These are phyloP conservation scores for Zaprionus africanus DNA, from an alignment of 1,140 invertebrate genomes.

Conservation along the genomic window DNA sequence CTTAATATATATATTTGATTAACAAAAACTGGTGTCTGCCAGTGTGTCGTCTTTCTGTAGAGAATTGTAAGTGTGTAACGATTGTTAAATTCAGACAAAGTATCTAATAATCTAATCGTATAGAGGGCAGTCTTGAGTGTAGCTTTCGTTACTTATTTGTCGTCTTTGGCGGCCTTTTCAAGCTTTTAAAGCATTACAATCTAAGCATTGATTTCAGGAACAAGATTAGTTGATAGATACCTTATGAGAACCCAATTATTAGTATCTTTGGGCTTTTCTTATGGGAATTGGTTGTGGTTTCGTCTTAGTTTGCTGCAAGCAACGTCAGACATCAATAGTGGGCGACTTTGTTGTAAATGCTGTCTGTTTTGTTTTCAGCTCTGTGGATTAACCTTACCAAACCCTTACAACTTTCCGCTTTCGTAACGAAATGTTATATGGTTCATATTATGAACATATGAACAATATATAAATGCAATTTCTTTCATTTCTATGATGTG, in stretches of 20 bases:
- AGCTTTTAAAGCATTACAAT: too few relatives aligned
- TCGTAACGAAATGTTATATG: conserved; percentile 47
- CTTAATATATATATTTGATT: too few relatives aligned
- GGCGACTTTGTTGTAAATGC: conserved; percentile 20
- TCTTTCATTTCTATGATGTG: conserved; percentile 51
- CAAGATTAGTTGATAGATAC: neutral
- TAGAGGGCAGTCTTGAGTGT: too few relatives aligned
- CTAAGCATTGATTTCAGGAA: neutral
- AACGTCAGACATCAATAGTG: neutral
- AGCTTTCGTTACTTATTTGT: too few relatives aligned
- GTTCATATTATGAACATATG: neutral
- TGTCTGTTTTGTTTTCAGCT: conserved; percentile 23
- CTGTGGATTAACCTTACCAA: conserved; percentile 35
- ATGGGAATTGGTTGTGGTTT: neutral
- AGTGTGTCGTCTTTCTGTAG: too few relatives aligned
- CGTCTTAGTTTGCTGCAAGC: neutral
- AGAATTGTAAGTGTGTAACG: too few relatives aligned
- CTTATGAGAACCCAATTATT: neutral
- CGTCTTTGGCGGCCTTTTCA: too few relatives aligned
- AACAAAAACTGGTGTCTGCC: too few relatives aligned
- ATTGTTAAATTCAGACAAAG: too few relatives aligned
- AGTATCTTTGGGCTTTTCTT: neutral
- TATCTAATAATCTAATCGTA: too few relatives aligned
- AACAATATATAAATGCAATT: conserved; percentile 16
- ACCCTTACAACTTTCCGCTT: conserved; percentile 34